Percentiles rank a stretch among this genome's conserved stretches.
Conservation (phyloP, 2,113 vertebrate species). For the Clarias macrocephalus region DNA sequence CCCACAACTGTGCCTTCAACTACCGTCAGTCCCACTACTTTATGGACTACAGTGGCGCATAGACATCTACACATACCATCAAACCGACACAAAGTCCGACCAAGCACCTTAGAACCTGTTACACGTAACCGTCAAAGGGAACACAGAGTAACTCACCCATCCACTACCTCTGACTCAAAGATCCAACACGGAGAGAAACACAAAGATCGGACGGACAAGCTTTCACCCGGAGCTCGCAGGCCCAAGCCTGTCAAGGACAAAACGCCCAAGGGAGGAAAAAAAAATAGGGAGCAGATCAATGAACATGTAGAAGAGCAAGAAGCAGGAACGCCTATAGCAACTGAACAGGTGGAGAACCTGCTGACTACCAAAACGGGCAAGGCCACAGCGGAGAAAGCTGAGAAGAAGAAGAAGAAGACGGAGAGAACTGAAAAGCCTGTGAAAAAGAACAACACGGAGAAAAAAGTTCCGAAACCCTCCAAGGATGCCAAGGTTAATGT, state of each 20-base stretch:
- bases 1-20: conserved; percentile 34
- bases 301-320: conserved; percentile 17
- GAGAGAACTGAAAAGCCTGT: conserved; percentile 73
- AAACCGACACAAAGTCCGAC: conserved; percentile 12
- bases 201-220: conserved; percentile 60
- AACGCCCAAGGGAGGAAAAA: conserved; percentile 41
- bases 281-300: conserved; percentile 54
- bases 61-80: background rate
- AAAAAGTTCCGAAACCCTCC: conserved; percentile 71
- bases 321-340: conserved; percentile 55
- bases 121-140: conserved; percentile 67
- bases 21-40: conserved; percentile 41
- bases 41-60: conserved; percentile 20
- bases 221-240: conserved; percentile 16
- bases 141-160: conserved; percentile 42
- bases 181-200: conserved; percentile 71
- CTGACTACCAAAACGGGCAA: conserved; percentile 67
- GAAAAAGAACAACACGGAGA: conserved; percentile 77
- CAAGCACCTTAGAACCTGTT: conserved; percentile 53
- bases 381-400: conserved; percentile 67
- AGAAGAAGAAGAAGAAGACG: conserved; percentile 70
- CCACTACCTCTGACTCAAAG: conserved; percentile 60
- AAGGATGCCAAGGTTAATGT: conserved; percentile 64
- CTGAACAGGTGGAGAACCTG: conserved; percentile 50
- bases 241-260: conserved; percentile 35